Conservation (phyloP, 2,797 vertebrate species). For the Ctenochaetus hawaiiensis region DNA sequence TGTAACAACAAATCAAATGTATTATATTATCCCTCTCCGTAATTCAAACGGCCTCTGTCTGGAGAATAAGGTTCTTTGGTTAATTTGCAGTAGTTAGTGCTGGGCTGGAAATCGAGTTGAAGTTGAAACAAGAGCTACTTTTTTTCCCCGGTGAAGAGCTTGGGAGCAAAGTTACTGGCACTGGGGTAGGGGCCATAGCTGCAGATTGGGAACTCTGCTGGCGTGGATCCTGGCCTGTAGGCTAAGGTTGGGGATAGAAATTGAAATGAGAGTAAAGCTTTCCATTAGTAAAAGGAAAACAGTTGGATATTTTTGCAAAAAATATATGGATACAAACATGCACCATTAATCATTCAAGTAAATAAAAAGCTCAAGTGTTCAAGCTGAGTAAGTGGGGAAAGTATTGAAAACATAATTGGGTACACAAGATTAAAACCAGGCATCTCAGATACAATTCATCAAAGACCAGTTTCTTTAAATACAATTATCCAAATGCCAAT, state of each 20-base stretch:
- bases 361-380: background rate
- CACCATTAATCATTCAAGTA: background rate
- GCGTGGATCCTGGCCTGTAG: constrained; percentile 26
- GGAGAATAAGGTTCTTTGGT: constrained; percentile 12
- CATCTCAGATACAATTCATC: background rate
- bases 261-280: constrained; percentile 5
- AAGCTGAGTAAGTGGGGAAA: no score
- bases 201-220: constrained; percentile 5
- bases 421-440: background rate
- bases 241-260: background rate
- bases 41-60: background rate
- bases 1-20: constrained; percentile 23
- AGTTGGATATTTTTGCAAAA: background rate
- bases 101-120: constrained; percentile 3
- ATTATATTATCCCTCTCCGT: background rate
- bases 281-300: constrained; percentile 2
- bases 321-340: background rate
- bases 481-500: background rate
- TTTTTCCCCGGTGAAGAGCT: constrained; percentile 7
- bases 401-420: background rate
- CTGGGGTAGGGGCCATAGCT: background rate
- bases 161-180: constrained; percentile 7
- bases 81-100: constrained; percentile 18
- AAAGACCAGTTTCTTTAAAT: background rate
- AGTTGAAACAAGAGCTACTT: constrained; percentile 12